Conservation (phyloP, 2,113 vertebrate genomes). For the Crotalus horridus region DNA sequence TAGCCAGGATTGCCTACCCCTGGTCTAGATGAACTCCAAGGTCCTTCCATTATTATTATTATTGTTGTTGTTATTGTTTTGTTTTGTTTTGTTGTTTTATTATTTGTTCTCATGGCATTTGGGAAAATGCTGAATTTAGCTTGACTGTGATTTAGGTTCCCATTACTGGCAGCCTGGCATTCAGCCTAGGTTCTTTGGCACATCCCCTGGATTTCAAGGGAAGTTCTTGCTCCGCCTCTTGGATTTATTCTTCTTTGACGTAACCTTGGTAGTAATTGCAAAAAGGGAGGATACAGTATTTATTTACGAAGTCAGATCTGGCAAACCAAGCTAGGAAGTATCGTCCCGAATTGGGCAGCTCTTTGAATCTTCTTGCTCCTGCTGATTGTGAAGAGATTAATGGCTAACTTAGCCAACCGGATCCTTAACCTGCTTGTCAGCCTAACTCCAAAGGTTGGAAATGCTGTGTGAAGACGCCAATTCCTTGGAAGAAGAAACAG, state of each 20-base stretch:
- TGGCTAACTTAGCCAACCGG: neutral
- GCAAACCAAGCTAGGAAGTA: neutral
- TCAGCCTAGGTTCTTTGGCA: neutral
- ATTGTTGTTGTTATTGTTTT: no score
- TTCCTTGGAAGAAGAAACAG: neutral
- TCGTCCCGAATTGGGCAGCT: neutral
- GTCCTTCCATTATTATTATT: no score
- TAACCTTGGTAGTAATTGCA: neutral
- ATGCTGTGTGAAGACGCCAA: neutral
- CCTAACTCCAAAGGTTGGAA: neutral
- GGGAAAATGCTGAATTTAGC: neutral
- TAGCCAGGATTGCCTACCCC: no score
- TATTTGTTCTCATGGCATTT: neutral
- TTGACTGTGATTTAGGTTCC: neutral
- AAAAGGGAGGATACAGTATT: neutral
- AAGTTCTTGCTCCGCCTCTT: conserved; percentile 4
- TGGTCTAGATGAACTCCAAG: no score
- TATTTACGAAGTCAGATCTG: neutral
- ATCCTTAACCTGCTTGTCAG: neutral
- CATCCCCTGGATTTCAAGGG: neutral
- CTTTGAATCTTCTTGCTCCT: neutral
- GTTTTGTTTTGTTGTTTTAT: no score
- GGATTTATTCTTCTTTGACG: conserved; percentile 8
- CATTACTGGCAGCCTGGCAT: neutral
- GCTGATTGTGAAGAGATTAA: neutral